Evolutionary conservation across 1,140 invertebrate species (phyloP), one percentile per base, ranked within the genome.

Genomic region (Eueides isabella): DNA sequence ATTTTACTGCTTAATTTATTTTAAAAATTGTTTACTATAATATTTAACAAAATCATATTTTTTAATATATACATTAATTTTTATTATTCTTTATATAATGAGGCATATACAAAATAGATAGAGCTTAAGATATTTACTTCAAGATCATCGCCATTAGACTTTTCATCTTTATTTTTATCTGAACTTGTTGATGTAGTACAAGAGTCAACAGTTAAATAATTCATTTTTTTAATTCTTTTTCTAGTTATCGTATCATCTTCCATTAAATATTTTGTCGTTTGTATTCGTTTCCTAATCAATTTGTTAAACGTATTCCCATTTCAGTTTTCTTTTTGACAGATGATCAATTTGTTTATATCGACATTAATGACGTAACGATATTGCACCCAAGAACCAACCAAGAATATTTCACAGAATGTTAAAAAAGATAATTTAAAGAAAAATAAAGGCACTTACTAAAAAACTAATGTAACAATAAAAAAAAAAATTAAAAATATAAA

Each of bases 131-230:
- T 68, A 72, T 35, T 77, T 76, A 87, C 85, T 80, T 87, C 83
- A 30, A 87, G 79, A 79, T 87, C 82, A 66, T 87, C 84, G n/a
- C 31, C 33, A 71, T 72, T 82, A 26, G 72, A 73, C 31, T 74
- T 65, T 48, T 82, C 80, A 16, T 74, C 71, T 55, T 55, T 55
- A 33, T 65, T 66, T 72, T 81, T 82, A 38, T 78, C 80, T 9
- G 69, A 44, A 63, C 61, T 78, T 14, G 75, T 63, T 4, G 82
- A 75, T 64, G 79, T 71, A 19, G 72, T 66, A 23, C 76, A 69
- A 3, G 74, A 74, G 41, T 84, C 83, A 7, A 82, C 79, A 9
- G 77, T 80, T n/a, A 81, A 66, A 31, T 78, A 82, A 81, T 80
- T 81, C 85, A 86, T 86, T 69, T 69, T 68, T 55, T 55, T 55